A percentile compares a stretch with the other conserved stretches of the same genome.
These are phyloP conservation scores for Baronia brevicornis DNA, from an alignment of 2,888 invertebrate genomes.

Conservation along the genomic window DNA sequence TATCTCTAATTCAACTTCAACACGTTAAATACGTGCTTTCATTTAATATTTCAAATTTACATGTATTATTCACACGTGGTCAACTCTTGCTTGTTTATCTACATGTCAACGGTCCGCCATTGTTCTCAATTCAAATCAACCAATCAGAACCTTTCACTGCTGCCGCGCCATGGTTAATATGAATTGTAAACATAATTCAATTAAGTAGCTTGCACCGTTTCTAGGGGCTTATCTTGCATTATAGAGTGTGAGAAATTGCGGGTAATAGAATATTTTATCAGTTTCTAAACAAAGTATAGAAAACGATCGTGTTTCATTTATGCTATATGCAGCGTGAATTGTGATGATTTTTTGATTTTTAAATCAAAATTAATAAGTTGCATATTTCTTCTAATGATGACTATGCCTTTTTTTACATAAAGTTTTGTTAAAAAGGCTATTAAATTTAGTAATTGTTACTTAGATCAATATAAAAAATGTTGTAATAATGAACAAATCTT, in stretches of 20 bases:
- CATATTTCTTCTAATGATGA: too few species aligned
- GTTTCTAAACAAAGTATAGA: conserved; percentile 14
- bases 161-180: conserved; percentile 22
- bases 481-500: too few species aligned
- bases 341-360: too few species aligned
- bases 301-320: conserved; percentile 5
- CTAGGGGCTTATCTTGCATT: conserved; percentile 38
- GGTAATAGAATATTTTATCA: conserved; percentile 45
- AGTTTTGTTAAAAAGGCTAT: too few species aligned
- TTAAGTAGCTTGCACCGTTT: conserved; percentile 42
- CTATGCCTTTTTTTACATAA: too few species aligned
- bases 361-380: too few species aligned
- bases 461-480: too few species aligned
- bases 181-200: conserved; percentile 65
- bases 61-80: too few species aligned
- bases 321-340: too few species aligned
- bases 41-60: too few species aligned
- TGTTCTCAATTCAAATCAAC: conserved; percentile 41
- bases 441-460: neutral
- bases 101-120: conserved; percentile 37
- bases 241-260: conserved; percentile 41
- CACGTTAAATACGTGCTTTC: too few species aligned
- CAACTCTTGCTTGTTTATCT: conserved; percentile 11
- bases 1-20: too few species aligned
- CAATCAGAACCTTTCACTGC: conserved; percentile 34